Evolutionary conservation across 37 sponge, comb jelly and placozoan species (phyloP).

Genomic region (Corticium candelabrum): DNA sequence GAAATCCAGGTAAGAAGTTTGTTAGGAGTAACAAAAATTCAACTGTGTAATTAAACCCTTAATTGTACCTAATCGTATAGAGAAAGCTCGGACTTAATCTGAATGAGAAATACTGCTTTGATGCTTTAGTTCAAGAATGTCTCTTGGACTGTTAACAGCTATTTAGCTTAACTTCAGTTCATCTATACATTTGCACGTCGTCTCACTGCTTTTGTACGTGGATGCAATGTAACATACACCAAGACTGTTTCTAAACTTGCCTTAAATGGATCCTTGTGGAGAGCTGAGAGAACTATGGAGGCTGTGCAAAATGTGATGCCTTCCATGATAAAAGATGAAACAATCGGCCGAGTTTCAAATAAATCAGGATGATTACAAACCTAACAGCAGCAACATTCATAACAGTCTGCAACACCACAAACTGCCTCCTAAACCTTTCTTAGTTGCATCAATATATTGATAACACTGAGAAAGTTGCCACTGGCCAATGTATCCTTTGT

Average conservation of each 20-base stretch:
- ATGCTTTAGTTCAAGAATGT: no score
- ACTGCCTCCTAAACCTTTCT: constrained; percentile 68
- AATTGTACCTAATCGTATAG: no score
- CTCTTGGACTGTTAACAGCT: no score
- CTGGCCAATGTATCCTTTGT: constrained; percentile 67
- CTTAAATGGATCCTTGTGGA: constrained; percentile 45
- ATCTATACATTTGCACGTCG: no score
- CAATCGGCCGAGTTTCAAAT: constrained; percentile 85
- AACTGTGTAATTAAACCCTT: no score
- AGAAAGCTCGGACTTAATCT: no score
- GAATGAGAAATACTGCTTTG: no score
- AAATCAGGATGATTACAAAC: constrained; percentile 99
- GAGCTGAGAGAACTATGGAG: constrained; percentile 39
- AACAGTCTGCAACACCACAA: neutral
- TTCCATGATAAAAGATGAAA: constrained; percentile 57
- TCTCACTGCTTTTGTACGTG: no score
- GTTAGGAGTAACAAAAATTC: no score
- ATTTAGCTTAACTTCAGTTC: no score
- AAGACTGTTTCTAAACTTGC: constrained; percentile 16
- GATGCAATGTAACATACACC: no score
- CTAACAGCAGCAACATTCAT: constrained; percentile 15
- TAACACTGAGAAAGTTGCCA: constrained; percentile 92
- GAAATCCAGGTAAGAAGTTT: no score
- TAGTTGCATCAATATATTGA: constrained; percentile 98
- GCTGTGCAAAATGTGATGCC: constrained; percentile 58